Base-by-base conservation (phyloP, 2,888 invertebrate genomes). In the Anticlea derivata region DNA sequence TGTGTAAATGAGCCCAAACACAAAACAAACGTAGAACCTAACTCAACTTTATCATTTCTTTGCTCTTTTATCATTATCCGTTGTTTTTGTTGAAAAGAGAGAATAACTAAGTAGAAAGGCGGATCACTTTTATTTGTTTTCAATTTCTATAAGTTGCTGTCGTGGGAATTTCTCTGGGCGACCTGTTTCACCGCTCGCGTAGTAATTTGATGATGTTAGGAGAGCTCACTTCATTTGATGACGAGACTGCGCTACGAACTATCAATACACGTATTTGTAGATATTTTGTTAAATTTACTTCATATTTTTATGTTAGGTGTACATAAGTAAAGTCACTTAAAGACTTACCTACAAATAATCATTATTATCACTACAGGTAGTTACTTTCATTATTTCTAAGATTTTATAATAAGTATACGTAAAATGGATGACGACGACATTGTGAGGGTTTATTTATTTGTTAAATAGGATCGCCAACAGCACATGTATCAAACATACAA, bases 21-120 rank as follows among this genome's bases (percentile, higher is more conserved):
- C 49, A 58, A 61, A 65, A 63, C 60, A 64, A 69, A 65, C 44
- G 27, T 44, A 50, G 61, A 63, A 61, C 59, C 53, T 54, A 50
- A 50, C 52, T 56, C 33, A 63, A 65, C 54, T 63, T 50, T 55
- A 60, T 60, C 47, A 52, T 65, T 63, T 63, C 56, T 56, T 53
- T 53, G 54, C 53, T 61, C 52, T 60, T 62, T 65, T 58, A 59
- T 40, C 53, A 60, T 62, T 65, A 58, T 62, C 56, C 50, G 39
- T 54, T 63, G 61, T 61, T 65, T 63, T 43, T 50, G 53, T 54
- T 50, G 35, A 29, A 39, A 40, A 35, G 33, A 8, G 7, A 39
- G 26, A 56, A 39, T 30, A 26, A 23, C 23, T 17, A 30, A 22
- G 26, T 24, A 13, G 20, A 41, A 38, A 41, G 40, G 40, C 12